Conservation (phyloP, 2,113 vertebrate species). For the Camelus dromedarius region DNA sequence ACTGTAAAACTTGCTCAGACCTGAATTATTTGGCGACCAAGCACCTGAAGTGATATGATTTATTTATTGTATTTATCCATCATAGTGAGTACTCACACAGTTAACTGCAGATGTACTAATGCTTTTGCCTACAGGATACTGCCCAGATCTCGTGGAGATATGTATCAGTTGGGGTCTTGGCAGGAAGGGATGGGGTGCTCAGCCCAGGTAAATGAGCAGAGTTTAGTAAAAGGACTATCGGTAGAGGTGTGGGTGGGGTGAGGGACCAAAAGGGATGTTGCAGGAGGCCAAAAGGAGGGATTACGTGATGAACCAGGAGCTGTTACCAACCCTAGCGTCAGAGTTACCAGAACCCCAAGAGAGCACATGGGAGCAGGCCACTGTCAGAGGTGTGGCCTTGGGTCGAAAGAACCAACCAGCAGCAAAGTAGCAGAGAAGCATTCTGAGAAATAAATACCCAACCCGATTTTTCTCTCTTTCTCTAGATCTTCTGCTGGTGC, state of each 20-base stretch:
- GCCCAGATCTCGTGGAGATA: background rate
- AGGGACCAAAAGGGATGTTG: background rate
- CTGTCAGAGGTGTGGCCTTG: background rate
- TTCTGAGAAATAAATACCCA: background rate
- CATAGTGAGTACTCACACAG: background rate
- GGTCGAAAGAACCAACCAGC: background rate
- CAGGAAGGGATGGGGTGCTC: background rate
- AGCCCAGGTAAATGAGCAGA: background rate
- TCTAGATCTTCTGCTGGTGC: background rate
- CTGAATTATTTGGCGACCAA: background rate
- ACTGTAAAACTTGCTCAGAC: background rate
- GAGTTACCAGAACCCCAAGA: background rate
- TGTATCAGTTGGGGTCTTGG: background rate
- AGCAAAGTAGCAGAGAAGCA: background rate
- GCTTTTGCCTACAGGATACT: background rate
- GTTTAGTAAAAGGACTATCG: background rate
- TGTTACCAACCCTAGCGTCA: too few relatives aligned
- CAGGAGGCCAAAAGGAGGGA: background rate
- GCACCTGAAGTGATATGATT: background rate
- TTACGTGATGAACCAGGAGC: background rate
- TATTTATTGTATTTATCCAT: background rate
- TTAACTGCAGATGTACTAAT: too few relatives aligned
- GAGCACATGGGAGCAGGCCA: background rate
- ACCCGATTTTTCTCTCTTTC: background rate
- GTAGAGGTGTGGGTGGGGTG: background rate